Base-by-base conservation (phyloP, 2,888 invertebrate species). In the Eupithecia centaureata region DNA sequence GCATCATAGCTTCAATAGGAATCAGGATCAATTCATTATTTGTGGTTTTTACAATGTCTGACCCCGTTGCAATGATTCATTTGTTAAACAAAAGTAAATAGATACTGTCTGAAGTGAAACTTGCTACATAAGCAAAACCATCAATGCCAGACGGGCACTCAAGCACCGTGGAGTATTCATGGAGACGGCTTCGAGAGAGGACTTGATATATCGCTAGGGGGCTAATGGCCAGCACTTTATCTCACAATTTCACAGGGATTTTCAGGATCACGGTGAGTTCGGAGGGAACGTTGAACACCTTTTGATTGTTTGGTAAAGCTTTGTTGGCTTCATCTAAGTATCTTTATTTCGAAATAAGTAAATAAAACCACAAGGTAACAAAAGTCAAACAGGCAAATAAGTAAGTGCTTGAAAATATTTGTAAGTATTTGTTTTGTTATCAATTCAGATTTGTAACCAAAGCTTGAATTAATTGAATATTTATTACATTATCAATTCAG, bases 81-180 rank as follows among this genome's bases (percentile, higher is more conserved):
- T 47, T 47, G 18, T 47, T 47, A 18, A 30, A 51, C 51, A 28
- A 54, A 65, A 60, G 54, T 27, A 32, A 65, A 61, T 65, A 33
- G 32, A 63, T 57, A 57, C 13, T 27, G 52, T 52, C 27, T 52
- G 52, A 52, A 18, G 33, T 32, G 22, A 38, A 63, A 63, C 61
- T 30, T 18, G 22, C 63, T 60, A 66, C 66, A 52, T 54, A 28
- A 42, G 57, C 58, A 58, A 58, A 63, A 64, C 77, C 68, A 79
- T 82, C 81, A 82, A 79, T 74, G 69, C 69, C 81, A 81, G 82
- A 70, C 74, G 63, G 74, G 73, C 63, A 73, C 73, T 70, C 76
- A 75, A 74, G 69, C 73, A 67, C 63, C 62, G 70, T 76, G 73
- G 71, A 80, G 82, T 79, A 82, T 81, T 81, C 82, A 82, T 82